Evolutionary conservation across 2,113 vertebrate genomes (phyloP), one percentile per base, ranked within the genome.

Genomic region (Tachuris rubrigastra): DNA sequence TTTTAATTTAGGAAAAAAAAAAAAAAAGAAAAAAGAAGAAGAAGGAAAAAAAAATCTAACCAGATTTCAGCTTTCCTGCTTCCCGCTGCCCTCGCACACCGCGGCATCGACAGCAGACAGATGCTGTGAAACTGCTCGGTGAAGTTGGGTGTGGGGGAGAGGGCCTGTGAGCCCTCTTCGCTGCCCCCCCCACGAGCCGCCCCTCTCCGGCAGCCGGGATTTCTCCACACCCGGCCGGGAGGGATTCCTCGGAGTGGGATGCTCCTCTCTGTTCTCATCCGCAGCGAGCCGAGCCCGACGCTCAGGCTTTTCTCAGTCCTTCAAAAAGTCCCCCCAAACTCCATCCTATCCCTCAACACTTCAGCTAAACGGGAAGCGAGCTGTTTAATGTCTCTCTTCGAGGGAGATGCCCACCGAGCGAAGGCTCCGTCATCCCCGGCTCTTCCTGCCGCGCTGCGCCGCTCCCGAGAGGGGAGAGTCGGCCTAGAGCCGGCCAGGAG

Each of bases 251-350:
- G 50, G 21, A 31, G 16, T 2, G 12, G 68, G 81, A 47, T 15
- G 47, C n/a, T 87, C 12, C 28, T 24, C 28, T 16, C 69, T 6
- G 3, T 8, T 42, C 9, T 2, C n/a, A 14, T 6, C 62, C 39
- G 0, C 25, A 46, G 18, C 35, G 1, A 68, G 28, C n/a, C 23
- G 2, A 24, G 3, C 22, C 31, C 2, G 59, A 2, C 13, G 1
- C 53, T 53, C 52, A 21, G 27, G 24, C 7, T 75, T 79, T 76
- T 27, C 44, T 24, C 52, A 37, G 73, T 2, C 73, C 24, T 19
- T 39, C 27, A 1, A 0, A 44, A 75, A 85, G 9, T 46, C 46
- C 30, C 44, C 66, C 37, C 13, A 39, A 30, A 90, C 39, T 78
- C 80, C 56, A 18, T 39, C 39, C 39, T 8, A 1, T 5, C n/a